These are phyloP conservation scores for Dioctria rufipes DNA, from an alignment of 2,888 invertebrate species.

Conservation along the genomic window DNA sequence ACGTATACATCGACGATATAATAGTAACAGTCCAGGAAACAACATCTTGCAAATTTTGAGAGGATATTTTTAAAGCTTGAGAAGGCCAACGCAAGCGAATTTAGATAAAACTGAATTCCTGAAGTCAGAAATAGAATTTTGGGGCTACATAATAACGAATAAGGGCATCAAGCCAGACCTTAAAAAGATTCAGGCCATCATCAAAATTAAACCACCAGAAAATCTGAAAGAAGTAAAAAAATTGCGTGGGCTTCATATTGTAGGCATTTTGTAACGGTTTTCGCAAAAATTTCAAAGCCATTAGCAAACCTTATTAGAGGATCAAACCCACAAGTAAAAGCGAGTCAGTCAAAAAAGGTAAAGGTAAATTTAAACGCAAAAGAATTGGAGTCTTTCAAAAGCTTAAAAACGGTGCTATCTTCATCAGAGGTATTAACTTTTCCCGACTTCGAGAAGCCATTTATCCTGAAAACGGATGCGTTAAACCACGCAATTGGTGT, in stretches of 20 bases:
- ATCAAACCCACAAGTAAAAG: no score
- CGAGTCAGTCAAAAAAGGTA: no score
- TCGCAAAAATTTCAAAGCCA: constrained; percentile 56
- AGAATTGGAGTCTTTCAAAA: no score
- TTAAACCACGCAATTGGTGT: no score
- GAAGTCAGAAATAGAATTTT: constrained; percentile 55
- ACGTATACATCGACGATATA: constrained; percentile 59
- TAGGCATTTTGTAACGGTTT: constrained; percentile 57
- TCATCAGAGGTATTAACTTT: constrained; percentile 56
- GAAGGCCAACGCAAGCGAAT: constrained; percentile 48
- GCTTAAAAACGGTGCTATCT: constrained; percentile 55
- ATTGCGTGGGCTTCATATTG: constrained; percentile 55
- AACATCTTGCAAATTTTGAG: constrained; percentile 50
- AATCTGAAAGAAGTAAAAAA: constrained; percentile 57
- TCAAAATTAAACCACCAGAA: constrained; percentile 41
- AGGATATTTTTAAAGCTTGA: constrained; percentile 48
- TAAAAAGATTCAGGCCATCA: constrained; percentile 49
- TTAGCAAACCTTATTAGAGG: constrained; percentile 57
- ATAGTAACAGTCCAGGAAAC: constrained; percentile 56
- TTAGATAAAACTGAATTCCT: constrained; percentile 57
- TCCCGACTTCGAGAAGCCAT: constrained; percentile 56
- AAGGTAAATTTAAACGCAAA: no score
- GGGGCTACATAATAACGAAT: constrained; percentile 54
- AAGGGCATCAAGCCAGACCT: constrained; percentile 55
- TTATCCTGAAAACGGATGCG: no score